Evolutionary conservation across 2,888 invertebrate genomes (phyloP), one percentile per base, ranked within the genome.

Genomic region (Deroplatys truncata): DNA sequence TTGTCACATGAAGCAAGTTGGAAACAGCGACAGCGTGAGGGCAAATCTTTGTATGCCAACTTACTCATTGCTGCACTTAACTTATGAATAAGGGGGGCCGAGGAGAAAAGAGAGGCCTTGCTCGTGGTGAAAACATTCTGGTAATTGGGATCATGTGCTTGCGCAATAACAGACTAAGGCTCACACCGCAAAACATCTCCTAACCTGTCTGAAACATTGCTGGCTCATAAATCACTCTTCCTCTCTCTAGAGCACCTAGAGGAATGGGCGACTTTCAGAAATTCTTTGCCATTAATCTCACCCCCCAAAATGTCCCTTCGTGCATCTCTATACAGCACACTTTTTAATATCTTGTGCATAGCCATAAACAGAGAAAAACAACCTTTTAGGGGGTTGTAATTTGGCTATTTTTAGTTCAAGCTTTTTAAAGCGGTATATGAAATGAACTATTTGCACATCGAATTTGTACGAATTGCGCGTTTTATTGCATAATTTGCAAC

Each of bases 1-100:
- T 86, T 82, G 86, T 86, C 86, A 86, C 86, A 82, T 29, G 86
- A 29, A 10, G 86, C 29, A 82, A 82, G 86, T 86, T 86, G 86
- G 56, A 72, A 72, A 72, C 56, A 72, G 56, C 56, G 56, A 72
- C 56, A 72, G 56, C 16, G 56, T 25, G 20, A 72, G 56, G 56
- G 56, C 56, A 72, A 72, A 72, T 72, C 56, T 72, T 72, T 72
- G 56, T 72, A 20, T 20, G 25, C 56, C 56, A 72, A 72, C 56
- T 72, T 72, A 72, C 56, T 72, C 56, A 72, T 72, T 72, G 56
- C 56, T 72, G 56, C 56, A 72, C 56, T 72, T 72, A 72, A 72
- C 56, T 72, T 72, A 72, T 72, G 56, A 72, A 72, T 72, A 72
- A 72, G 56, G 56, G 56, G 56, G 20, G 56, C 56, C 20, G 56